Percentiles rank a stretch among this genome's conserved stretches.
Conservation (phyloP, 37 sponge, comb jelly and placozoan species). For the Theonella swinhoei region DNA sequence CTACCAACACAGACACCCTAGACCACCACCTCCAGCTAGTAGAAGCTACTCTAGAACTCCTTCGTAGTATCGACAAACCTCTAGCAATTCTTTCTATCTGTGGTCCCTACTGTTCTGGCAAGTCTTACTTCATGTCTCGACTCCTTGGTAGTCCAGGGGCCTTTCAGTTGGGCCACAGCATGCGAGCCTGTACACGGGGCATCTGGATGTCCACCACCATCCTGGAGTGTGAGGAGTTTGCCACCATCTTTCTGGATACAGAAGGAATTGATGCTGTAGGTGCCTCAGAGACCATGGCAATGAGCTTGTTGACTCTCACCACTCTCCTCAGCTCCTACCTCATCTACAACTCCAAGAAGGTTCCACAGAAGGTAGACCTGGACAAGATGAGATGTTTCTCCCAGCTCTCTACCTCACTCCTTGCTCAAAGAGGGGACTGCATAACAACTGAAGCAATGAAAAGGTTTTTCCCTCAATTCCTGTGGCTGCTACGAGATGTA, state of each 20-base stretch:
- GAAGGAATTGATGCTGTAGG: conserved; percentile 23
- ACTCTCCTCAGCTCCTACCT: conserved; percentile 16
- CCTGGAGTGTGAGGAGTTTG: conserved; percentile 24
- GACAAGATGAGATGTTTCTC: conserved; percentile 19
- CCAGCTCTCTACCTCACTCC: not conserved
- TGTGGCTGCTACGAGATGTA: conserved; percentile 54
- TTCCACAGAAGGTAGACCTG: conserved; percentile 16
- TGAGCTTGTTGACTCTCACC: not conserved
- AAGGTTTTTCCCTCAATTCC: conserved; percentile 44
- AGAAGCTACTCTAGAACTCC: conserved; percentile 8
- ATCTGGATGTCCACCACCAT: conserved; percentile 45
- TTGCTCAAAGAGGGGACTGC: not conserved
- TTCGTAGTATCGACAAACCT: conserved; percentile 28
- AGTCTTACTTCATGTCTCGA: conserved; percentile 49
- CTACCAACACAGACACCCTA: not conserved
- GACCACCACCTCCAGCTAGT: conserved; percentile 1
- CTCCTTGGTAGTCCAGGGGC: conserved; percentile 15
- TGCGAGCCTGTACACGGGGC: conserved; percentile 22
- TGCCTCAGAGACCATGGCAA: not conserved
- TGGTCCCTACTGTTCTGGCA: conserved; percentile 46
- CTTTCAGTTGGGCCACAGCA: conserved; percentile 34
- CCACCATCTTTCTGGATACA: conserved; percentile 18
- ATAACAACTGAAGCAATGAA: not conserved
- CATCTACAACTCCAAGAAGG: conserved; percentile 23
- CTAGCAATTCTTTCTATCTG: conserved; percentile 39